Evolutionary conservation across 2,113 vertebrate species (phyloP).

Genomic region (Fulica atra): DNA sequence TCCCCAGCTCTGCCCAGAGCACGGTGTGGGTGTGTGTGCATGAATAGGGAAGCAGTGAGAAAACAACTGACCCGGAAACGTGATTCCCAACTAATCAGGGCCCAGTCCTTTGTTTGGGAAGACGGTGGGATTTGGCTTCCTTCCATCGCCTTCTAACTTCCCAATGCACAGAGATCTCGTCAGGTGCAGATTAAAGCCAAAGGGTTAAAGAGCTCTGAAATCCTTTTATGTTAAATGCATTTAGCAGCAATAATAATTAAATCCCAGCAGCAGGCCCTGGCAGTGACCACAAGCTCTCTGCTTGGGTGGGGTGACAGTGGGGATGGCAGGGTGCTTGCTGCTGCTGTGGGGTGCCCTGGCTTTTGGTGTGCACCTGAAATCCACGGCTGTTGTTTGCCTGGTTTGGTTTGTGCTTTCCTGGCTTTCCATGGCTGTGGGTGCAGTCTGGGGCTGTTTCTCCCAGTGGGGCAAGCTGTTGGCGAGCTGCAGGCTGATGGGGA

Average conservation of each 20-base stretch:
- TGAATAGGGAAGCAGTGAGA: neutral
- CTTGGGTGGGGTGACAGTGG: neutral
- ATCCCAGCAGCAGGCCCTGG: no score
- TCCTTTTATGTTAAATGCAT: accelerated
- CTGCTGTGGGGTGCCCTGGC: neutral
- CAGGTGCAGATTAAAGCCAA: neutral
- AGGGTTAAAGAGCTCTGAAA: neutral
- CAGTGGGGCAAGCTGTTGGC: neutral
- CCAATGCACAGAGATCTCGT: neutral
- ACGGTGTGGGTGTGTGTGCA: neutral
- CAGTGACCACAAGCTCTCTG: neutral
- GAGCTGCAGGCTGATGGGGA: neutral
- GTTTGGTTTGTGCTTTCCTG: neutral
- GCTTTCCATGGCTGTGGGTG: neutral
- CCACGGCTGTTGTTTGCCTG: accelerated
- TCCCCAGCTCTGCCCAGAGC: neutral
- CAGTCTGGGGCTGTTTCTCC: neutral
- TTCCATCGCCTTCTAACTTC: neutral
- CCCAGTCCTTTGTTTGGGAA: neutral
- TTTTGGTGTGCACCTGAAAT: accelerated
- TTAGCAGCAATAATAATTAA: no score
- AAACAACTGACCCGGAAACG: neutral
- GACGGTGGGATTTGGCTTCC: accelerated
- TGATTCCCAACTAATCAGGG: neutral
- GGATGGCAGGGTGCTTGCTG: neutral